Conservation (phyloP, 2,113 vertebrate species). For the Caloenas nicobarica region DNA sequence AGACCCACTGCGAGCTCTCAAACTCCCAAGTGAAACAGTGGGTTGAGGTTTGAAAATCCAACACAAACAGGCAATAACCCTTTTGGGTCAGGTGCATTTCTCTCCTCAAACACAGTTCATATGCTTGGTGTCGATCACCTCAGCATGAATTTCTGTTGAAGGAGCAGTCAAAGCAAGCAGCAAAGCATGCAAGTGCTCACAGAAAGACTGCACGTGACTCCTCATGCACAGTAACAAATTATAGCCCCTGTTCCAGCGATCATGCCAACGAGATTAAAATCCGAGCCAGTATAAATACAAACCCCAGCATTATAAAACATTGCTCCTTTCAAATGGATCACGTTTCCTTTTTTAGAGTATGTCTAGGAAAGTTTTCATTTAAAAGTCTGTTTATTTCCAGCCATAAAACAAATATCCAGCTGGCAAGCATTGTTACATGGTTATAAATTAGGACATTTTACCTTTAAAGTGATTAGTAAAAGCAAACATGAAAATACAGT, state of each 20-base stretch:
- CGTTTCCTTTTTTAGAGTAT: background rate
- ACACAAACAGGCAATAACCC: background rate
- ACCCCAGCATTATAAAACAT: background rate
- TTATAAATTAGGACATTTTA: background rate
- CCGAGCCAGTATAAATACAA: constrained; percentile 20
- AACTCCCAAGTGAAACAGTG: background rate
- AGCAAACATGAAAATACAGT: constrained; percentile 26
- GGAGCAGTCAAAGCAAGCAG: background rate
- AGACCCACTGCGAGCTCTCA: background rate
- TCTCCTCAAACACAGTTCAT: background rate
- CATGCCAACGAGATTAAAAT: background rate
- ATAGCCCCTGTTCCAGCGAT: background rate
- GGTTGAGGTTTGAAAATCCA: background rate
- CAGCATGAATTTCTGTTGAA: background rate
- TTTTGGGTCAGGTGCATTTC: background rate
- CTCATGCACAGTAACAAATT: background rate
- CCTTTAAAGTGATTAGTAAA: constrained; percentile 50
- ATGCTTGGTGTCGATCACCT: background rate
- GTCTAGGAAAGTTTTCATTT: background rate
- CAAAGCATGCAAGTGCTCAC: background rate
- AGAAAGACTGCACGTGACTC: background rate
- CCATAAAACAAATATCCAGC: background rate
- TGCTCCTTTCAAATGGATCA: background rate
- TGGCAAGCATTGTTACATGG: background rate
- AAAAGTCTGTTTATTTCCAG: background rate